A percentile compares a stretch with the other conserved stretches of the same genome.
phyloP scores from a whole-genome alignment of 2,888 invertebrate species.

The Cheilosia urbana region DNA sequence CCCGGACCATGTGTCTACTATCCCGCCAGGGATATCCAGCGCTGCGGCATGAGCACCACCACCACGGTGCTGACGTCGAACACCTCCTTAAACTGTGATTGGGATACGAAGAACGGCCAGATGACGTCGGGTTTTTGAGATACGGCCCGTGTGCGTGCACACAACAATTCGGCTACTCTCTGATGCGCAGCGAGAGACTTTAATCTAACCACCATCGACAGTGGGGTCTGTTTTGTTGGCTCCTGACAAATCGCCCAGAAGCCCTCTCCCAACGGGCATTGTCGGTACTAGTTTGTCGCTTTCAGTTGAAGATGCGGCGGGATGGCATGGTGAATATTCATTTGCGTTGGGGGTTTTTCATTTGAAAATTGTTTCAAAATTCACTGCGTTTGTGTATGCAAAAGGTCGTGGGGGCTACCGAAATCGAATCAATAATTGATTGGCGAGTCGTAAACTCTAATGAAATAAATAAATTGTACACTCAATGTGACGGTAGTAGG shows the following conservation, averaged over 20 bases:
- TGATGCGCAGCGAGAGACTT: constrained; percentile 53
- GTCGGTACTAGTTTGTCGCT: constrained; percentile 2
- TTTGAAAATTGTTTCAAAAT: too few species aligned
- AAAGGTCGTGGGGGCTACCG: too few species aligned
- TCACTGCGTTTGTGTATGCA: too few species aligned
- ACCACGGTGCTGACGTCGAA: constrained; percentile 79
- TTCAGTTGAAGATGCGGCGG: not conserved
- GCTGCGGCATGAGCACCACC: constrained; percentile 78
- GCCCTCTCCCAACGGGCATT: constrained; percentile 3
- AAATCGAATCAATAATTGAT: constrained; percentile 19
- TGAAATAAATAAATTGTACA: constrained; percentile 8
- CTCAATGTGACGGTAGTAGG: not conserved
- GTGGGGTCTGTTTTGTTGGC: constrained; percentile 19
- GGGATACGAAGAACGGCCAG: constrained; percentile 82
- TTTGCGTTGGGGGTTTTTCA: too few species aligned
- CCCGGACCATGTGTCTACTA: constrained; percentile 84
- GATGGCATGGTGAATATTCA: too few species aligned
- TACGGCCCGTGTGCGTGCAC: constrained; percentile 63
- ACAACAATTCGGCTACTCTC: constrained; percentile 63
- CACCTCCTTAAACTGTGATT: constrained; percentile 81
- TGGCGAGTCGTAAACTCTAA: not conserved
- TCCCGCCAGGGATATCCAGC: constrained; percentile 83
- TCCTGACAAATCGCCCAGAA: constrained; percentile 8
- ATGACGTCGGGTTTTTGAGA: constrained; percentile 83
- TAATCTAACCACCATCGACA: constrained; percentile 37